Evolutionary conservation across 2,888 invertebrate species (phyloP), one percentile per base, ranked within the genome.

Genomic region (Epistrophe grossulariae): DNA sequence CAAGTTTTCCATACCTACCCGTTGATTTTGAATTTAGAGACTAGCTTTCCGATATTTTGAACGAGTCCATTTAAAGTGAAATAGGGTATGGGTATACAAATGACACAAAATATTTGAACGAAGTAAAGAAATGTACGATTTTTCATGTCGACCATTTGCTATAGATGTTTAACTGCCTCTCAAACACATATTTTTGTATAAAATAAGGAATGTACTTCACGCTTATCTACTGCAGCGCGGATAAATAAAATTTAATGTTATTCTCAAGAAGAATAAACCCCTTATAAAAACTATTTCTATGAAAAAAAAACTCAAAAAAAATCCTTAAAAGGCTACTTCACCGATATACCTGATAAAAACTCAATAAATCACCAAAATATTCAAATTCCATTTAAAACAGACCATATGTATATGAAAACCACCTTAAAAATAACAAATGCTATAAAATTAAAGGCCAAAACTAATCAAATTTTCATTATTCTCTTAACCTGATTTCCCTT

Each of bases 401-500:
- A n/a, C 48, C 24, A 24, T 17, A 48, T 31, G n/a, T n/a, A n/a
- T 17, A 31, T n/a, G 64, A 64, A 66, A 52, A 70, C 52, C 52
- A 24, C 55, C 55, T 70, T 55, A 9, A 70, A 15, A n/a, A 15
- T n/a, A 38, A 17, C 28, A 17, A 28, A 4, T 28, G 24, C 40
- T 11, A 6, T 24, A 52, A 68, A 66, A 48, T 10, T 35, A 24
- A 52, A 24, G 19, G 15, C 11, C 5, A 68, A 52, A 68, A 68
- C 68, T 50, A 70, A 52, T 70, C 68, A 70, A 70, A 52, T 10
- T 70, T 24, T 24, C 24, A 24, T 24, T 10, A 70, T 52, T 50
- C 38, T 15, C 9, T 24, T 68, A 60, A 50, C 35, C 52, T 68
- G 52, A 68, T 68, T 74, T 74, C 68, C 74, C 45, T 68, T 74